A percentile compares a stretch with the other conserved stretches of the same genome.
phyloP scores from a whole-genome alignment of 2,797 vertebrate genomes.

The Ctenopoma kingsleyae region DNA sequence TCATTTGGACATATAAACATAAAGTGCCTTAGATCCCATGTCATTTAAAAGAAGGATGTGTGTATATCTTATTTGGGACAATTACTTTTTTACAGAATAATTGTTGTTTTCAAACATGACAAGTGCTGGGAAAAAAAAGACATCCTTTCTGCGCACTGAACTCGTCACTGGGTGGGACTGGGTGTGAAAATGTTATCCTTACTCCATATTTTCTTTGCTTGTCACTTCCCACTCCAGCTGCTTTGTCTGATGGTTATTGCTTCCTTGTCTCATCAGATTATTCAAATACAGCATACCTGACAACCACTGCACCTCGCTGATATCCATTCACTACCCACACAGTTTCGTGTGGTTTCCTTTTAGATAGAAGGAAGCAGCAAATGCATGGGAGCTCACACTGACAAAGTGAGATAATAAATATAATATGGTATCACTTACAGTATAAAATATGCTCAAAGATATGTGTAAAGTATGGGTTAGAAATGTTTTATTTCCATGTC shows the following conservation, averaged over 20 bases:
- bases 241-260: conserved; percentile 52
- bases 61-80: conserved; percentile 1
- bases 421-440: conserved; percentile 13
- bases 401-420: conserved; percentile 10
- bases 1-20: conserved; percentile 5
- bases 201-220: conserved; percentile 44
- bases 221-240: conserved; percentile 32
- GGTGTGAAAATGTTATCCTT: conserved; percentile 55
- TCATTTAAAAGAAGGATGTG: background rate
- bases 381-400: background rate
- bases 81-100: background rate
- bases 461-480: conserved; percentile 7
- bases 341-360: conserved; percentile 7
- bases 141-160: conserved; percentile 11
- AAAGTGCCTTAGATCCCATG: conserved; percentile 14
- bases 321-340: conserved; percentile 9
- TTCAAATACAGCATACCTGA: conserved; percentile 54
- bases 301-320: conserved; percentile 30
- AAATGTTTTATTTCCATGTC: conserved; percentile 25
- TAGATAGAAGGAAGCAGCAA: conserved; percentile 3
- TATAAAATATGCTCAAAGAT: background rate
- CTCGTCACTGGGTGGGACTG: conserved; percentile 37
- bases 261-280: conserved; percentile 59
- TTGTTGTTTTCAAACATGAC: conserved; percentile 21
- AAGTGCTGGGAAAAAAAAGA: conserved; percentile 24